Base-by-base conservation (phyloP, 2,797 vertebrate genomes). In the Hippopotamyrus pictus region DNA sequence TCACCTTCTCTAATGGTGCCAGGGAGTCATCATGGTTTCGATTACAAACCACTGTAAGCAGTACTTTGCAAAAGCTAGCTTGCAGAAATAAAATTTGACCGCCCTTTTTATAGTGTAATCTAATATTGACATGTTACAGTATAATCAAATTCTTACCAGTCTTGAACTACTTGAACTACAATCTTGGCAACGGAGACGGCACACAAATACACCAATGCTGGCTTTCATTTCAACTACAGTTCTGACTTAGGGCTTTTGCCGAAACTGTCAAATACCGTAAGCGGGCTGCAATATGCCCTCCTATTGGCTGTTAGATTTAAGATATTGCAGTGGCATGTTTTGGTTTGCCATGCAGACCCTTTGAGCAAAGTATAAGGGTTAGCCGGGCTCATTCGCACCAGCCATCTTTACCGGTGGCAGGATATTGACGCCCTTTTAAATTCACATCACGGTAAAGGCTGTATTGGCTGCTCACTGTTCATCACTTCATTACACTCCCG, bases 401-500 rank as follows among this genome's bases (percentile, higher is more conserved):
- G 6, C 82, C 44, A 84, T 50, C 46, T 84, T 84, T 84, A n/a
- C 44, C 44, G 2, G 2, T 14, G 44, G 22, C 82, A 48, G 46
- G 7, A 48, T 44, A 22, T 50, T 1, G 46, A 84, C 19, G 7
- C 9, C 44, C 82, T 84, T 25, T 84, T 84, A 84, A 84, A 84
- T 84, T 51, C 46, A 44, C 41, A 84, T 51, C 82, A 50, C 1
- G 5, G 11, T 48, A 51, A 11, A 12, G 9, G 3, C 22, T 41
- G 48, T 25, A 53, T 41, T 19, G 9, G 48, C 65, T 62, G 50
- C 50, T 19, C 37, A 19, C 29, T 1, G 37, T 11, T 87, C 69
- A 89, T 76, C 83, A 87, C 29, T 84, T 79, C 44, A 48, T 89
- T 87, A 87, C 5, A 65, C 50, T 46, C 84, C 8, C 19, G 1